Evolutionary conservation across 2,113 vertebrate species (phyloP), one percentile per base, ranked within the genome.

Genomic region (Strix aluco): DNA sequence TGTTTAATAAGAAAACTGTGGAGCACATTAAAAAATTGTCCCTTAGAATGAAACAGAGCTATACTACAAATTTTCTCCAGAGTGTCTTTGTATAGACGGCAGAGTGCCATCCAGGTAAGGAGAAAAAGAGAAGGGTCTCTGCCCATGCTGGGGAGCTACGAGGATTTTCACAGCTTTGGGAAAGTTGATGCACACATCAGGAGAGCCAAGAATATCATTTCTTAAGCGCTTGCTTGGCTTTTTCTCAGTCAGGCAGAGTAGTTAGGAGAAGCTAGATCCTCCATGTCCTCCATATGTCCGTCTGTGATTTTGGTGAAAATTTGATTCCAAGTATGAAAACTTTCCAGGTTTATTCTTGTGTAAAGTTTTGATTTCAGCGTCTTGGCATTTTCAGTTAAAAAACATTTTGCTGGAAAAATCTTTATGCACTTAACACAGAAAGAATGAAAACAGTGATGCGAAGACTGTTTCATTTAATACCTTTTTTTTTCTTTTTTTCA

Each of bases 381-480:
- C 40, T 94, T 94, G 83, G 80, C 88, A 42, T 90, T 92, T 95
- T 44, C 91, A 88, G n/a, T 10, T 47, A 40, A 92, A 92, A 91
- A 82, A 4, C 67, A 16, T 49, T 94, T 78, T 84, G 69, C 89
- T 95, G 72, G 73, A 91, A 86, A 86, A 88, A 84, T 89, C 65
- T 96, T 89, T 23, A 51, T 34, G 63, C 46, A 15, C 75, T 95
- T 95, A 88, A 78, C 9, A 15, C 63, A 25, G 36, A 88, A 77
- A 70, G 82, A 91, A 91, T 75, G 86, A 81, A 95, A 97, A 96
- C 89, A 95, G 80, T 57, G 69, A 89, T 71, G 86, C 57, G 72
- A 69, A 81, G 51, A 47, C 72, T 81, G 84, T 75, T 92, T 89
- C 83, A 40, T 97, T 96, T 95, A 92, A 75, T 94, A 91, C 70